Conservation (phyloP, 64 coral and sea anemone genomes). For the Platygyra sinensis region DNA sequence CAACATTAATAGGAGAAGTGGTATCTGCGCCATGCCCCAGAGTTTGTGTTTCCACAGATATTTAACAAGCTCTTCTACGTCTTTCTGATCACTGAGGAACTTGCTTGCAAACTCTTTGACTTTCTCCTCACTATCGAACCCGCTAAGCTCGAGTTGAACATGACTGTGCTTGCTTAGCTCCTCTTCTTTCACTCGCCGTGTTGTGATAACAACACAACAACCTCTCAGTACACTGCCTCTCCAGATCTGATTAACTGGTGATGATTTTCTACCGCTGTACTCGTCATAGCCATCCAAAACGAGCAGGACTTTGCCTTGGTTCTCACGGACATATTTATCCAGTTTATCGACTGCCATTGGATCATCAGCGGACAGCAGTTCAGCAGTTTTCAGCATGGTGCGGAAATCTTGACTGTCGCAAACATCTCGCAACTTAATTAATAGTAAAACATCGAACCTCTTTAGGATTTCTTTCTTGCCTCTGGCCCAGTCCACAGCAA, state of each 20-base stretch:
- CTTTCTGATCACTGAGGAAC: neutral
- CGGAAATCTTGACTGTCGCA: neutral
- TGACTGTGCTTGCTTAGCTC: conserved; percentile 9
- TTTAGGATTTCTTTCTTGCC: conserved; percentile 15
- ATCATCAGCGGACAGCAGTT: neutral
- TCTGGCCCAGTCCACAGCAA: conserved; percentile 6
- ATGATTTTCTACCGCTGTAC: neutral
- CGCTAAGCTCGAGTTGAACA: conserved; percentile 37
- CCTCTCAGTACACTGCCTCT: neutral
- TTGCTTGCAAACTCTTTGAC: conserved; percentile 25
- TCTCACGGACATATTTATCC: neutral
- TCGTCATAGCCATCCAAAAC: conserved; percentile 58
- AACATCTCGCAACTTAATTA: conserved; percentile 9
- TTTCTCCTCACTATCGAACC: neutral
- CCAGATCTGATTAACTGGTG: conserved; percentile 18
- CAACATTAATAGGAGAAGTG: conserved; percentile 47
- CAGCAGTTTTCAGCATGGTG: neutral
- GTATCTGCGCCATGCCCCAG: conserved; percentile 31
- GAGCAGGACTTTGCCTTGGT: conserved; percentile 47
- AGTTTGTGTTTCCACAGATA: neutral
- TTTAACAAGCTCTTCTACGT: conserved; percentile 2
- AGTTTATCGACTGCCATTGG: neutral
- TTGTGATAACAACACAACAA: conserved; percentile 29
- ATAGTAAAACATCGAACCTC: neutral
- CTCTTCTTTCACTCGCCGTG: conserved; percentile 25